phyloP scores from a whole-genome alignment of 2,797 vertebrate species.

The Chloroceryle amazona region DNA sequence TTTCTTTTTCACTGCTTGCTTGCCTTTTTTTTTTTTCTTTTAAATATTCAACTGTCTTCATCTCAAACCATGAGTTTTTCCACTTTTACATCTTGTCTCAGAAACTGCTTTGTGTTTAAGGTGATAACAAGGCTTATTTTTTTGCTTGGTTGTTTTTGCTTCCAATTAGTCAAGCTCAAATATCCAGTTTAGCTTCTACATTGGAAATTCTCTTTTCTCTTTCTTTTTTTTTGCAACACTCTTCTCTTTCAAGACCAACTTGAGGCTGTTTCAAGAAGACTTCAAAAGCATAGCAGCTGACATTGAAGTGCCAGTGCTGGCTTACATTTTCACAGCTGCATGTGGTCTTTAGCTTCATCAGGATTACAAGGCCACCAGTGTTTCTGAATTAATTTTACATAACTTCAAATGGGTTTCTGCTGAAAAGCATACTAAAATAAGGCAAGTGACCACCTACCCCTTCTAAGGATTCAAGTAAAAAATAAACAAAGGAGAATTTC shows the following conservation, averaged over 20 bases:
- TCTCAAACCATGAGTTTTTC: neutral
- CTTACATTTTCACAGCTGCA: neutral
- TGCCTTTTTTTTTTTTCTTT: neutral
- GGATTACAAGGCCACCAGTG: neutral
- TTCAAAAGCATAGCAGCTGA: neutral
- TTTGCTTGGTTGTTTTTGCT: neutral
- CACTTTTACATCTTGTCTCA: neutral
- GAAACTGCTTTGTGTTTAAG: neutral
- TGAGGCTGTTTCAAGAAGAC: neutral
- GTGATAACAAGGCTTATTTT: neutral
- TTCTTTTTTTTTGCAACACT: neutral
- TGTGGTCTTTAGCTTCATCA: neutral
- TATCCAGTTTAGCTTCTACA: neutral
- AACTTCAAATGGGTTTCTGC: neutral
- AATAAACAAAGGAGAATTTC: neutral
- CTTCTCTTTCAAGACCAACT: constrained; percentile 21
- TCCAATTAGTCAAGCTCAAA: constrained; percentile 13
- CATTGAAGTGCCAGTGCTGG: neutral
- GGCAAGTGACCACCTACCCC: neutral
- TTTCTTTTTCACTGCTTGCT: accelerated
- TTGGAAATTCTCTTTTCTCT: neutral
- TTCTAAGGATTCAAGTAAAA: neutral
- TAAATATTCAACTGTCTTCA: neutral
- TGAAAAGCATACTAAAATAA: neutral
- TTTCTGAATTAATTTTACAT: neutral